phyloP scores from a whole-genome alignment of 1,140 invertebrate genomes.

The Zelostemma sp. region DNA sequence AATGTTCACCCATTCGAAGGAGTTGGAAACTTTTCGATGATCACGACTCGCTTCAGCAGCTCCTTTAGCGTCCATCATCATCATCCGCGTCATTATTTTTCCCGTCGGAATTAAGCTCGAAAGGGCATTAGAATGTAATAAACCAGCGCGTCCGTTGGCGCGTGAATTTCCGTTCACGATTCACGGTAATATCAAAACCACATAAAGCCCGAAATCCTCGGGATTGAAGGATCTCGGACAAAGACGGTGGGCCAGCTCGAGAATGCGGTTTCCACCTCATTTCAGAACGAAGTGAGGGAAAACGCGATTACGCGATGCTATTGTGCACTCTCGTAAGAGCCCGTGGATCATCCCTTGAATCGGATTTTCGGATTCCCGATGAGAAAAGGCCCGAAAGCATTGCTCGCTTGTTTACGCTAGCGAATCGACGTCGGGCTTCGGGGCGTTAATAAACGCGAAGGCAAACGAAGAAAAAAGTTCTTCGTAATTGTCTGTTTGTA shows the following conservation, averaged over 20 bases:
- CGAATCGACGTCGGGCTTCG: too few species aligned
- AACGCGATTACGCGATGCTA: conserved; percentile 50
- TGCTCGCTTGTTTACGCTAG: not conserved
- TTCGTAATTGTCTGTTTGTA: too few species aligned
- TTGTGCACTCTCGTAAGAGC: conserved; percentile 45
- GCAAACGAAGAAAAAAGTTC: not conserved
- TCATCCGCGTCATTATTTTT: conserved; percentile 8
- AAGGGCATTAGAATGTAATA: conserved; percentile 8
- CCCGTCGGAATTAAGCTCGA: conserved; percentile 8
- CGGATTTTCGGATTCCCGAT: conserved; percentile 56
- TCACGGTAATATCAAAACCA: conserved; percentile 54
- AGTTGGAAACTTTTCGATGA: not conserved
- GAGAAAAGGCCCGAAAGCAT: not conserved
- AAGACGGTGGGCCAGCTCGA: conserved; percentile 24
- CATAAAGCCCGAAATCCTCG: conserved; percentile 46
- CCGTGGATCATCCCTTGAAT: conserved; percentile 58
- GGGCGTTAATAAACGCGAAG: not conserved
- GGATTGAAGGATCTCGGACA: conserved; percentile 48
- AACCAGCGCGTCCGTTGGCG: conserved; percentile 12
- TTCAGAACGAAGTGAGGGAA: conserved; percentile 57
- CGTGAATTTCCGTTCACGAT: conserved; percentile 26
- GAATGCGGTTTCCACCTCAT: conserved; percentile 64
- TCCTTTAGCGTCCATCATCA: conserved; percentile 4
- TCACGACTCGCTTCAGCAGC: conserved; percentile 1
- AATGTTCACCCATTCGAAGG: too few species aligned